Conservation (phyloP, 2,113 vertebrate species). For the Indicator indicator region DNA sequence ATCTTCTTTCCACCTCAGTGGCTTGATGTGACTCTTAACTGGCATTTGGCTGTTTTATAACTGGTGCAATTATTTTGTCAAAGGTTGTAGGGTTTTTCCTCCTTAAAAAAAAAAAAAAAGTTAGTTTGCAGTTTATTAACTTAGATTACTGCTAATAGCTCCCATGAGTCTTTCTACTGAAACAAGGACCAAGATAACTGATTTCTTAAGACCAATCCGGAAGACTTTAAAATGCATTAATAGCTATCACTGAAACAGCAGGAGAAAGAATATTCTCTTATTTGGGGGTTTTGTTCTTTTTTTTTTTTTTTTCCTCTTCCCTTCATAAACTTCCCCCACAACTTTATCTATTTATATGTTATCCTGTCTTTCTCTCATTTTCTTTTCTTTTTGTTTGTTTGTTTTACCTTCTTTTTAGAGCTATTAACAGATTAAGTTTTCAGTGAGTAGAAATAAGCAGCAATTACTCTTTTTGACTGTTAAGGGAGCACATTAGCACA, state of each 20-base stretch:
- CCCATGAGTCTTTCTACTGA: constrained; percentile 64
- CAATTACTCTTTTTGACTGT: constrained; percentile 18
- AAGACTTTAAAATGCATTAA: constrained; percentile 69
- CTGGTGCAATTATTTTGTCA: constrained; percentile 57
- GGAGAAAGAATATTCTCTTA: constrained; percentile 51
- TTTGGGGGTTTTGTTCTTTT: background rate
- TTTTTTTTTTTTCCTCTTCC: background rate
- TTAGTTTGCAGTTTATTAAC: constrained; percentile 77
- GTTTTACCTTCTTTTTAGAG: background rate
- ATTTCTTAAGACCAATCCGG: constrained; percentile 67
- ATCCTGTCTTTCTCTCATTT: background rate
- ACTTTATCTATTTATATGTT: constrained; percentile 35
- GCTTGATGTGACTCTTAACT: constrained; percentile 16
- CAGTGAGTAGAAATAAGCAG: constrained; percentile 27
- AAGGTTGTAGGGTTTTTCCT: constrained; percentile 47
- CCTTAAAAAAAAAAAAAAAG: constrained; percentile 49
- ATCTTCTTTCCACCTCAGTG: background rate
- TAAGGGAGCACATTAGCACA: constrained; percentile 53
- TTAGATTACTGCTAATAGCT: constrained; percentile 72
- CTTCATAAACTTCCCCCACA: background rate
- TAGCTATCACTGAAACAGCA: constrained; percentile 71
- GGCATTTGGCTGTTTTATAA: constrained; percentile 29
- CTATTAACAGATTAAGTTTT: constrained; percentile 7
- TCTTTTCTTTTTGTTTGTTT: background rate
- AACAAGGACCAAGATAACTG: constrained; percentile 66